Percentiles rank a stretch among this genome's conserved stretches.
These are phyloP conservation scores for Cryptus armator DNA, from an alignment of 2,888 invertebrate species.

Conservation along the genomic window DNA sequence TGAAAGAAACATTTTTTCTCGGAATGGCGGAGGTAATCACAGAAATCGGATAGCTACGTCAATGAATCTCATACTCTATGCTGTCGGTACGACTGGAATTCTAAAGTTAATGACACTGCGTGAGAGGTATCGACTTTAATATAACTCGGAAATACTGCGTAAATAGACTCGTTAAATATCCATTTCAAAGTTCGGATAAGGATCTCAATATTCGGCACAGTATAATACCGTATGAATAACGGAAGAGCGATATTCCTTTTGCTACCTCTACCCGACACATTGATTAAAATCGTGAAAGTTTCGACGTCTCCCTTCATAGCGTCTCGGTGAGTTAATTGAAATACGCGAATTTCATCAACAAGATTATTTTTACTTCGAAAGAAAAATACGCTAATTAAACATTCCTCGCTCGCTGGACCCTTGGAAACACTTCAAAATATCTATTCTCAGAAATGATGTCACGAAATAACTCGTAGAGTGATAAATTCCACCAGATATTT, in stretches of 20 bases:
- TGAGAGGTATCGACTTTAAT: constrained; percentile 54
- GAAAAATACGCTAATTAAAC: constrained; percentile 28
- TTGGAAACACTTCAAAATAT: background rate
- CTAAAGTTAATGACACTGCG: constrained; percentile 52
- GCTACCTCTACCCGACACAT: background rate
- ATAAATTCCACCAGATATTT: constrained; percentile 8
- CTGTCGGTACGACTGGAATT: constrained; percentile 42
- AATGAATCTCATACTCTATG: constrained; percentile 21
- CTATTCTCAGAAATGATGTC: constrained; percentile 15
- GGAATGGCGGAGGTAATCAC: constrained; percentile 8
- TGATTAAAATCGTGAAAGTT: constrained; percentile 27
- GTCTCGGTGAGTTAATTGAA: background rate
- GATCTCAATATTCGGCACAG: constrained; percentile 3
- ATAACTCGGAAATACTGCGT: background rate
- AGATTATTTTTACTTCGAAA: background rate
- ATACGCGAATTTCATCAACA: background rate
- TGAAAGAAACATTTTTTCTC: constrained; percentile 29
- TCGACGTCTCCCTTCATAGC: background rate
- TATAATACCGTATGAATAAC: background rate
- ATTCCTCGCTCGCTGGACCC: background rate
- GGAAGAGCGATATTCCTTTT: constrained; percentile 8
- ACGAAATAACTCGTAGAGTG: constrained; percentile 11
- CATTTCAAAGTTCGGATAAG: constrained; percentile 13
- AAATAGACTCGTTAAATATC: constrained; percentile 51
- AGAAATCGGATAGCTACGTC: constrained; percentile 34